These are phyloP conservation scores for Drosophila incognita DNA, from an alignment of 2,888 invertebrate species.

Conservation along the genomic window DNA sequence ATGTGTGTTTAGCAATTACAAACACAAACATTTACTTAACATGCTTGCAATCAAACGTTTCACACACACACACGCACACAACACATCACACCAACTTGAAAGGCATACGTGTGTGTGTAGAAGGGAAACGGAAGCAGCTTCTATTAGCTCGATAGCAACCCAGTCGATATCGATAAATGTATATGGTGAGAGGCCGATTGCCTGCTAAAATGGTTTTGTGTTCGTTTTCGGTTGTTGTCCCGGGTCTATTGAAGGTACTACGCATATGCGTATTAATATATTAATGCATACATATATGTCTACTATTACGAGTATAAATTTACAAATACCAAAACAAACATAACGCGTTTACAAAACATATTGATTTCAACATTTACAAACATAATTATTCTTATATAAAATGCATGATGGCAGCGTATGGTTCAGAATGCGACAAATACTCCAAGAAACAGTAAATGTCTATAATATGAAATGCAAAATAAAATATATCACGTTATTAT, in stretches of 20 bases:
- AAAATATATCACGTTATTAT: constrained; percentile 77
- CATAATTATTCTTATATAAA: constrained; percentile 64
- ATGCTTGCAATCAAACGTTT: constrained; percentile 46
- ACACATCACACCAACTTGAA: constrained; percentile 1
- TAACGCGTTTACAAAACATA: constrained; percentile 54
- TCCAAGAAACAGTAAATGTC: constrained; percentile 62
- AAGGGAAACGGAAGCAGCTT: constrained; percentile 41
- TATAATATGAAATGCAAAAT: constrained; percentile 69
- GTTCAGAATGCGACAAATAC: constrained; percentile 37
- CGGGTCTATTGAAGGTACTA: constrained; percentile 62
- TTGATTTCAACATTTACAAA: constrained; percentile 68
- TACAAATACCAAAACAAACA: constrained; percentile 60
- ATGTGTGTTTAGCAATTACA: constrained; percentile 20
- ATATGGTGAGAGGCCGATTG: constrained; percentile 24
- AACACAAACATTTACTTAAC: constrained; percentile 23
- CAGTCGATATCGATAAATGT: constrained; percentile 41
- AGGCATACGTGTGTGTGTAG: constrained; percentile 13
- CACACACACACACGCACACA: background rate
- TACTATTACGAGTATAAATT: constrained; percentile 55
- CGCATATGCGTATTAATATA: constrained; percentile 27
- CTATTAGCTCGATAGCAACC: constrained; percentile 33
- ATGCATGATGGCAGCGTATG: constrained; percentile 32
- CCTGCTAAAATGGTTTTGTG: constrained; percentile 36
- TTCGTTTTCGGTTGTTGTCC: constrained; percentile 53
- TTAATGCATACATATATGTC: constrained; percentile 18